Evolutionary conservation across 2,888 invertebrate species (phyloP).

Genomic region (Dynastes tityus): DNA sequence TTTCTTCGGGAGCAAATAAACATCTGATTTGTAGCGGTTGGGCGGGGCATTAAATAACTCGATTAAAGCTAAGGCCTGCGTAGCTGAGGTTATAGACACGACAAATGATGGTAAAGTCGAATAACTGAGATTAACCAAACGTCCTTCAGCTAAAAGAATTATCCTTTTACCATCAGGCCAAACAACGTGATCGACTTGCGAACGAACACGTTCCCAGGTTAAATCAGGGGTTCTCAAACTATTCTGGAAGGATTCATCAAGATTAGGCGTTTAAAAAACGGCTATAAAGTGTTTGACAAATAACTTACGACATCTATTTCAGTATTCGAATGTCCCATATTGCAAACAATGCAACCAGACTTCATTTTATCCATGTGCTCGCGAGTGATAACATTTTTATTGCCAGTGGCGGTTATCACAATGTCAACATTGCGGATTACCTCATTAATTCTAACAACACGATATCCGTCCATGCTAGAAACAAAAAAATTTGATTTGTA

Average conservation of each 20-base stretch:
- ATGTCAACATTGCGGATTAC: constrained; percentile 95
- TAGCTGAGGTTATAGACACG: constrained; percentile 97
- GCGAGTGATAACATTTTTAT: constrained; percentile 95
- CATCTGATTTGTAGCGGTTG: constrained; percentile 96
- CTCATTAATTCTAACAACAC: constrained; percentile 95
- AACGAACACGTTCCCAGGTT: constrained; percentile 97
- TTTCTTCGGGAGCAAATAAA: constrained; percentile 97
- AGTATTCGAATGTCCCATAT: constrained; percentile 98
- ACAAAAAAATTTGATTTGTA: constrained; percentile 42
- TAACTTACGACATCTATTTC: constrained; percentile 91
- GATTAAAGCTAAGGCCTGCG: constrained; percentile 96
- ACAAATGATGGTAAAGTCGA: constrained; percentile 98
- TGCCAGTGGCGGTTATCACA: constrained; percentile 97
- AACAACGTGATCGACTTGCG: constrained; percentile 98
- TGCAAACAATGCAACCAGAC: constrained; percentile 95
- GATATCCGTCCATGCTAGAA: constrained; percentile 94
- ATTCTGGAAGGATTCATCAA: constrained; percentile 74
- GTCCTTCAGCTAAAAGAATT: constrained; percentile 93
- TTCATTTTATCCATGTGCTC: constrained; percentile 98
- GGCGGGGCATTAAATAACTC: constrained; percentile 97
- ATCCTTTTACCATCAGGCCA: constrained; percentile 98
- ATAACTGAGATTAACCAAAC: constrained; percentile 96
- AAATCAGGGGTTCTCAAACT: constrained; percentile 93
- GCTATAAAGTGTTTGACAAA: constrained; percentile 23
- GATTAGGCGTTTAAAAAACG: constrained; percentile 6